Percentiles rank a stretch among this genome's conserved stretches.
phyloP scores from a whole-genome alignment of 2,113 vertebrate genomes.

The Gymnogyps californianus region DNA sequence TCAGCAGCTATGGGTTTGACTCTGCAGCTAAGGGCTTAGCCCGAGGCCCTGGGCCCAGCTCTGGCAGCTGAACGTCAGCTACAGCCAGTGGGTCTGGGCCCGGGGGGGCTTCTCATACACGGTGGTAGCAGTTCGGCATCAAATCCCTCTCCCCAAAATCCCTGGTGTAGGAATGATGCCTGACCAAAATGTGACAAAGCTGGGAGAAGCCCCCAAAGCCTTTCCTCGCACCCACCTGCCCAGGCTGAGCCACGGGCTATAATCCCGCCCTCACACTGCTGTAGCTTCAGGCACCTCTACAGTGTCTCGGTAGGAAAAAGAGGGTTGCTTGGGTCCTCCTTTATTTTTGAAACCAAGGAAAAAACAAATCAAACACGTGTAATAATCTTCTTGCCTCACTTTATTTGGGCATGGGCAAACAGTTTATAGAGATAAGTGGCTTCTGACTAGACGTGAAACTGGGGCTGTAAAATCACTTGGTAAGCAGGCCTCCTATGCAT shows the following conservation, averaged over 20 bases:
- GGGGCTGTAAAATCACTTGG: neutral
- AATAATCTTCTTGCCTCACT: neutral
- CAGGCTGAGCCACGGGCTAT: neutral
- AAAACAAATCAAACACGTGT: neutral
- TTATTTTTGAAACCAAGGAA: neutral
- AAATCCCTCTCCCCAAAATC: neutral
- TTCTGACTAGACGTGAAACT: neutral
- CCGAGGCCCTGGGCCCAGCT: neutral
- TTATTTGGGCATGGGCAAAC: neutral
- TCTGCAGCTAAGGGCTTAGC: neutral
- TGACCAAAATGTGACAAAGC: neutral
- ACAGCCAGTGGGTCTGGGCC: neutral
- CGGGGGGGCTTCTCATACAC: fast-evolving
- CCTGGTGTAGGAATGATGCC: neutral
- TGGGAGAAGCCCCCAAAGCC: neutral
- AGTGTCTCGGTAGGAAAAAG: neutral
- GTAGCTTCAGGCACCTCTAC: neutral
- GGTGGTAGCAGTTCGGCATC: neutral
- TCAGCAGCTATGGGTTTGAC: neutral
- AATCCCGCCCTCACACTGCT: fast-evolving
- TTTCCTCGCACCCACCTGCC: neutral
- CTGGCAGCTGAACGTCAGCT: neutral
- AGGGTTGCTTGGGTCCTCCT: neutral
- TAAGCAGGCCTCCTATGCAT: fast-evolving
- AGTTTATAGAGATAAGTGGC: neutral